These are phyloP conservation scores for Pseudobourletiella spinata DNA, from an alignment of 1,140 invertebrate species.

Conservation along the genomic window DNA sequence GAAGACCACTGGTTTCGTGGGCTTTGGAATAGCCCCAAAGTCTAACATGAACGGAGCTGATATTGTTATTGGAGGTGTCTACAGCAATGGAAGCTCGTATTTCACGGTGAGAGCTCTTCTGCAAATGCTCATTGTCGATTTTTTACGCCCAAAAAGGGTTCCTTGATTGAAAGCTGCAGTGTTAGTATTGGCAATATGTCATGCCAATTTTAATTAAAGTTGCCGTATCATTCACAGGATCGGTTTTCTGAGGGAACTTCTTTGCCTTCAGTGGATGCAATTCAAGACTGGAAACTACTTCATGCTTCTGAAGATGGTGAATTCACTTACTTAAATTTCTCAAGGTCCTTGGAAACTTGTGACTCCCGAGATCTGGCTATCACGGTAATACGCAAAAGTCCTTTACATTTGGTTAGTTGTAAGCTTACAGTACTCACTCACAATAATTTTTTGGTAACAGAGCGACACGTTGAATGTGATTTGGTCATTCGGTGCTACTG, in stretches of 20 bases:
- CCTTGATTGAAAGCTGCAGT: no score
- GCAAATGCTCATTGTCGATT: no score
- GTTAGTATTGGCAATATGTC: no score
- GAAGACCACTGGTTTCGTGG: conserved; percentile 14
- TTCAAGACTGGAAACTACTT: conserved; percentile 65
- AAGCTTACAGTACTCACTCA: no score
- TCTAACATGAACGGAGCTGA: conserved; percentile 13
- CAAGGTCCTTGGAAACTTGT: conserved; percentile 65
- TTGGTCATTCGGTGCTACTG: conserved; percentile 19
- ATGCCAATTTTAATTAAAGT: no score
- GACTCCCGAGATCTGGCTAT: conserved; percentile 57
- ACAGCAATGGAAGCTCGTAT: conserved; percentile 13
- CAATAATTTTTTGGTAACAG: no score
- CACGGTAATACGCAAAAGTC: no score
- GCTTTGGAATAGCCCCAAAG: conserved; percentile 2
- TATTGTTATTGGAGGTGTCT: conserved; percentile 22
- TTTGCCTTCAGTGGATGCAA: conserved; percentile 57
- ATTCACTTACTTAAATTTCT: conserved; percentile 65
- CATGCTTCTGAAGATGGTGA: conserved; percentile 63
- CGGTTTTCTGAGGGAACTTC: conserved; percentile 55
- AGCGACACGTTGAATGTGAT: conserved; percentile 11
- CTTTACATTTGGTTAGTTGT: no score
- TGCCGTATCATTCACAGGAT: conserved; percentile 12
- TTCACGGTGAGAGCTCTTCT: conserved; percentile 14
- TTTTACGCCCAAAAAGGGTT: no score